Base-by-base conservation (phyloP, 2,888 invertebrate genomes). In the Agriopis marginaria region DNA sequence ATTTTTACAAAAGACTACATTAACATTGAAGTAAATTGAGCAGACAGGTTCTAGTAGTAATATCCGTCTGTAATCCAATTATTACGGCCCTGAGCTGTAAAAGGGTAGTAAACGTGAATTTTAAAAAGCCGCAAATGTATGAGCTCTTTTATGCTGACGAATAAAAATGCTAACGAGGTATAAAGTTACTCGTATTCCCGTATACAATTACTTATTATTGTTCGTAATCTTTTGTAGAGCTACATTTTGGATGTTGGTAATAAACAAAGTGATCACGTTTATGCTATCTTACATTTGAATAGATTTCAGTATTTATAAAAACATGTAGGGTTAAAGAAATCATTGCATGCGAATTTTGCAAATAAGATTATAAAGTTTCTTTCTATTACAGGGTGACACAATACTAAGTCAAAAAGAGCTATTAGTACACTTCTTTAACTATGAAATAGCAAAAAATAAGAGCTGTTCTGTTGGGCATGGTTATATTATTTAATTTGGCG, bases 61-160 rank as follows among this genome's bases (percentile, higher is more conserved):
- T 8, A 8, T 50, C 3, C 39, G 2, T 40, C 40, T 10, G 42
- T 68, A 62, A 63, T 53, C 68, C 56, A 49, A 49, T 59, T 53
- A n/a, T 39, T 14, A 71, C 72, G 68, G 72, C 76, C 72, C 72
- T 72, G 74, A 74, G 71, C 72, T 72, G 71, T 71, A 70, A 72
- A 75, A 73, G 64, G 70, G 73, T 70, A 72, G 71, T 74, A 74
- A 72, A 70, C 64, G 69, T 59, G 72, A 72, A 75, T 74, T 75
- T 74, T 72, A 61, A 75, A 75, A 75, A 71, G 68, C 66, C 68
- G 65, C 66, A 68, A 73, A 74, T 69, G 68, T 69, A 74, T 64
- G 69, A 64, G 66, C 67, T 72, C 75, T 78, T 79, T 77, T 72
- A 69, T 66, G 62, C 44, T 75, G 69, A 75, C 76, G 76, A 80